Base-by-base conservation (phyloP, 2,888 invertebrate genomes). In the Lymantria dispar region DNA sequence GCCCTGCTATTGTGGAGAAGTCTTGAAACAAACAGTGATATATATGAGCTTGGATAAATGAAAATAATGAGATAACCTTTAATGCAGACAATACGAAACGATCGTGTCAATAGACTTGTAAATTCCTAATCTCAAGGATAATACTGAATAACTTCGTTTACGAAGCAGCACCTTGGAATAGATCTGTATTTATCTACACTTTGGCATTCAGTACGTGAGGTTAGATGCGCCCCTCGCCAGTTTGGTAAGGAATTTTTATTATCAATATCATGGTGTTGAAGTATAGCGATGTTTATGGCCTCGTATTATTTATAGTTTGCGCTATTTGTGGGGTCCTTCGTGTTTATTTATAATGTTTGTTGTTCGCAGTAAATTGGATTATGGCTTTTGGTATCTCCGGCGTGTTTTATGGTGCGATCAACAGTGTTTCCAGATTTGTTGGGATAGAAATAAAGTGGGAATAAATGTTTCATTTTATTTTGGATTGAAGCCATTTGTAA, bases 191-290 rank as follows among this genome's bases (percentile, higher is more conserved):
- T 49, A 56, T 54, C 56, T 45, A 52, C 56, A 58, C 60, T 53
- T 62, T n/a, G 54, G 68, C 48, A 67, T 67, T 65, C 66, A 47
- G 57, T 44, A 45, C 22, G 22, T 43, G 50, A 33, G 48, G 56
- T 63, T 42, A 46, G 45, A 53, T 62, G 54, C 74, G 71, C 72
- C 72, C 70, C 67, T 67, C 56, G 52, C 60, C 56, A 52, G 62
- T 50, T 67, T 64, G 71, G 73, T 68, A 68, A 73, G 77, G 81
- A 83, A 82, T 84, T 84, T 85, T 80, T 85, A 85, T 79, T 81
- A 78, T 83, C 81, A 81, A 84, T 83, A 84, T 80, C 72, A 76
- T 72, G 72, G 72, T 75, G 70, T 70, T 63, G 68, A 62, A 68
- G 64, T 63, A 68, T 65, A 45, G 45, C 56, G 46, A 57, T 71